phyloP scores from a whole-genome alignment of 1,140 invertebrate genomes.

The Panulirus ornatus region DNA sequence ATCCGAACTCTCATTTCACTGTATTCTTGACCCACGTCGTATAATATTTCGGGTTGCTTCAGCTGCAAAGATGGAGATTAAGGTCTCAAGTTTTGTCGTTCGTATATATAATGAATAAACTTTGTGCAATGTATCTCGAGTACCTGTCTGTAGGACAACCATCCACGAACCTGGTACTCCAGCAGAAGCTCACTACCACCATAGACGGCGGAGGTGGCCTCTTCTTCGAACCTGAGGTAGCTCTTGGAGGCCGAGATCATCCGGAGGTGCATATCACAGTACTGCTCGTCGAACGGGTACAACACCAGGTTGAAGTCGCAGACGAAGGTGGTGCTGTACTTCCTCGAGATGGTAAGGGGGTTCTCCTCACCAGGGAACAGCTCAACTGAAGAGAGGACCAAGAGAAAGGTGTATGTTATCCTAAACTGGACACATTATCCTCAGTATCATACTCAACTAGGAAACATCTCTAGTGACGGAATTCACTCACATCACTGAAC shows the following conservation, averaged over 20 bases:
- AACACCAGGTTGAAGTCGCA: conserved; percentile 71
- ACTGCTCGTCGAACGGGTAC: conserved; percentile 71
- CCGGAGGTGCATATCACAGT: conserved; percentile 66
- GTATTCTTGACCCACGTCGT: background rate
- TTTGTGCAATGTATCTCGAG: too few relatives aligned
- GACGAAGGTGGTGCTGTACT: conserved; percentile 69
- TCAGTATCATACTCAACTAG: too few relatives aligned
- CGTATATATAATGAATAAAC: too few relatives aligned
- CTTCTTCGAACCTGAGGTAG: conserved; percentile 28
- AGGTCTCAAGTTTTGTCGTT: too few relatives aligned
- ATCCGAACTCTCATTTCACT: conserved; percentile 41
- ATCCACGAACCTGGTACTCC: conserved; percentile 28
- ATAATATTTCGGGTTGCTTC: conserved; percentile 6
- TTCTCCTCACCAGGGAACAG: conserved; percentile 60
- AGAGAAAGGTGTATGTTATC: too few relatives aligned
- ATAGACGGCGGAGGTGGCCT: conserved; percentile 19
- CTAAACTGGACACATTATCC: too few relatives aligned
- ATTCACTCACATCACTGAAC: too few relatives aligned
- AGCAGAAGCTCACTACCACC: conserved; percentile 20
- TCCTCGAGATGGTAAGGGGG: conserved; percentile 54
- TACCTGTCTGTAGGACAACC: too few relatives aligned
- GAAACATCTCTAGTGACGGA: too few relatives aligned
- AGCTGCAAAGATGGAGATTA: too few relatives aligned
- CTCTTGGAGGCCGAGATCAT: conserved; percentile 33
- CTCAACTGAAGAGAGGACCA: conserved; percentile 52